Conservation (phyloP, 2,888 invertebrate species). For the Lithodes maja region DNA sequence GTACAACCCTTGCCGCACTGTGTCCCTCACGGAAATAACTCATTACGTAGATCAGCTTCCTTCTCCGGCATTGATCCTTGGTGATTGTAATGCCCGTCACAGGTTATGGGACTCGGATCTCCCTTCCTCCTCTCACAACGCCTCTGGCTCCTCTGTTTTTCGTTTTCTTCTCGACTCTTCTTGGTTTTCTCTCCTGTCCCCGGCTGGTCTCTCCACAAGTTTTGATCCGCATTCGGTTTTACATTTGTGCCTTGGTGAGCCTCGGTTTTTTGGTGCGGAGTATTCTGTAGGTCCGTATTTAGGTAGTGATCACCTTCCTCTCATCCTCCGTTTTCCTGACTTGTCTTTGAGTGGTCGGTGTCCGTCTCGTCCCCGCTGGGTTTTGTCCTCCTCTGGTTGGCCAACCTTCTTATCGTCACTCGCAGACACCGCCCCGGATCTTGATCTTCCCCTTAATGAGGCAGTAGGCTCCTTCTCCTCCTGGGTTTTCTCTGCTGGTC, state of each 20-base stretch:
- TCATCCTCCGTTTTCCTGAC: background rate
- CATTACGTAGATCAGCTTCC: background rate
- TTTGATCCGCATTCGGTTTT: background rate
- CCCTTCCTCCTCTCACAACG: background rate
- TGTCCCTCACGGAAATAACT: background rate
- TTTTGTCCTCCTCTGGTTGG: too few species aligned
- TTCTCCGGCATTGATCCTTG: background rate
- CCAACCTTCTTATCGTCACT: too few species aligned
- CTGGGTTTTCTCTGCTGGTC: too few species aligned
- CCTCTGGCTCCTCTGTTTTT: background rate
- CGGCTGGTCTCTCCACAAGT: background rate
- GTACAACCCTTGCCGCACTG: background rate
- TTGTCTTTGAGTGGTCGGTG: background rate
- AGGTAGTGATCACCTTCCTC: background rate
- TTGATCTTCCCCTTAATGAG: too few species aligned
- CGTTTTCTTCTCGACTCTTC: background rate
- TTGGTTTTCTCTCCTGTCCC: background rate
- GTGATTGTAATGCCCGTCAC: background rate
- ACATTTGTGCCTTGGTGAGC: background rate
- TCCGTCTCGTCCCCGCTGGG: too few species aligned
- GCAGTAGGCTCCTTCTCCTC: too few species aligned
- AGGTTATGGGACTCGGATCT: background rate
- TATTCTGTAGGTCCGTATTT: background rate
- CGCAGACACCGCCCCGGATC: too few species aligned
- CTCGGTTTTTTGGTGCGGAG: background rate